These are phyloP conservation scores for Diachasma alloeum DNA, from an alignment of 1,140 invertebrate genomes.

Conservation along the genomic window DNA sequence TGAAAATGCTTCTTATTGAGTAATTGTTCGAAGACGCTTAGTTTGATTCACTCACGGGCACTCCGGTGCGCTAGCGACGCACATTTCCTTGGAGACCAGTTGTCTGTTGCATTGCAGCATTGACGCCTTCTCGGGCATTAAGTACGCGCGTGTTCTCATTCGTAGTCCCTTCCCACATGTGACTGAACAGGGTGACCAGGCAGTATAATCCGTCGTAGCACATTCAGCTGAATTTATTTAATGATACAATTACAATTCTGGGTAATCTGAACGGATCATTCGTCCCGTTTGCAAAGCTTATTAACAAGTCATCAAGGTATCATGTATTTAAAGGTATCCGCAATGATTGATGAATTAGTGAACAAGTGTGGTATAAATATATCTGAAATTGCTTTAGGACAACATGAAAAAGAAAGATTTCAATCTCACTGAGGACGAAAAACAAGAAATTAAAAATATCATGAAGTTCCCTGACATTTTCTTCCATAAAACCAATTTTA, in stretches of 20 bases:
- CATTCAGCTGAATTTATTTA: conserved; percentile 73
- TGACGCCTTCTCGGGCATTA: conserved; percentile 78
- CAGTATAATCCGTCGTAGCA: conserved; percentile 75
- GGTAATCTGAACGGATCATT: too few relatives aligned
- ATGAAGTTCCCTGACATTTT: too few relatives aligned
- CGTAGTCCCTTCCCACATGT: conserved; percentile 88
- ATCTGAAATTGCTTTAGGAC: too few relatives aligned
- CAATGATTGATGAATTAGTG: too few relatives aligned
- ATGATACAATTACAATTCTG: neutral
- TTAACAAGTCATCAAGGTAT: too few relatives aligned
- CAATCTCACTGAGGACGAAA: too few relatives aligned
- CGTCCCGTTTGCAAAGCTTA: neutral
- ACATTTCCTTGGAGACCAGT: conserved; percentile 87
- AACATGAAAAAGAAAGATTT: too few relatives aligned
- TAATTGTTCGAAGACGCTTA: too few relatives aligned
- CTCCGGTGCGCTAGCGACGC: conserved; percentile 75
- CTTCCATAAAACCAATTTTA: too few relatives aligned
- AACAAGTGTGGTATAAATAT: too few relatives aligned
- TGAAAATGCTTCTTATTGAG: neutral
- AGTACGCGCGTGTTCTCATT: conserved; percentile 80
- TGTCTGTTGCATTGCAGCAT: conserved; percentile 83
- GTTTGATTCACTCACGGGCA: conserved; percentile 70
- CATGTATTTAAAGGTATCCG: too few relatives aligned
- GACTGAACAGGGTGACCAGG: conserved; percentile 85
- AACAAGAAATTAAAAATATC: too few relatives aligned